A percentile compares a stretch with the other conserved stretches of the same genome.
Evolutionary conservation across 2,888 invertebrate genomes (phyloP).

Genomic region (Parascotia fuliginaria): DNA sequence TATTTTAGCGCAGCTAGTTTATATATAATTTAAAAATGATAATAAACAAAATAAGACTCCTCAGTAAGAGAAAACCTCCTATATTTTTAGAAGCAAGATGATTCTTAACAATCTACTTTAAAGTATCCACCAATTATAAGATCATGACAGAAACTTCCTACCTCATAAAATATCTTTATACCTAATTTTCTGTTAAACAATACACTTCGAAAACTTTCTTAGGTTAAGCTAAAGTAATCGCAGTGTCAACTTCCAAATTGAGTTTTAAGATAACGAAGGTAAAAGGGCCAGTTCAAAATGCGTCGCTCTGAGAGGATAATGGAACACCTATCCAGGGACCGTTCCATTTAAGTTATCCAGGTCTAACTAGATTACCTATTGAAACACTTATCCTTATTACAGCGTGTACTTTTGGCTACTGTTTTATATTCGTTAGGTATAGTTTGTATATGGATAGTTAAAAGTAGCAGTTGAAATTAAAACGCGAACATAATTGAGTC

Average conservation of each 20-base stretch:
- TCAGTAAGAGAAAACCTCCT: too few species aligned
- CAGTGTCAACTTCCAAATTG: slow-evolving; percentile 22
- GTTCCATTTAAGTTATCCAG: slow-evolving; percentile 26
- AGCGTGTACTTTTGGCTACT: slow-evolving; percentile 13
- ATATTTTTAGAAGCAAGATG: too few species aligned
- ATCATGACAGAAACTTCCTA: not conserved
- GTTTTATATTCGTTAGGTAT: not conserved
- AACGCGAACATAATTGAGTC: slow-evolving; percentile 47
- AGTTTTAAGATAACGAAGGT: slow-evolving; percentile 25
- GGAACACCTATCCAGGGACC: slow-evolving; percentile 1
- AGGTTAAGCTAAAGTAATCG: slow-evolving; percentile 21
- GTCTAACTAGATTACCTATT: slow-evolving; percentile 25
- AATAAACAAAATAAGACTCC: too few species aligned
- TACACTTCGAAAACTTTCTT: slow-evolving; percentile 10
- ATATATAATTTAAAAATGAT: too few species aligned
- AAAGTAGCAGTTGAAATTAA: slow-evolving; percentile 48
- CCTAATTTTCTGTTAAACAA: slow-evolving; percentile 12
- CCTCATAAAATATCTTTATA: slow-evolving; percentile 1
- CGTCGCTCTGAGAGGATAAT: slow-evolving; percentile 27
- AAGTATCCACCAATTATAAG: not conserved
- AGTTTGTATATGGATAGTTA: slow-evolving; percentile 26
- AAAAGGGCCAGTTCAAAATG: slow-evolving; percentile 16
- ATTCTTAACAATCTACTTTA: too few species aligned
- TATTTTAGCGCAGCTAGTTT: too few species aligned
- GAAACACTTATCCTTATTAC: slow-evolving; percentile 19